A percentile compares a stretch with the other conserved stretches of the same genome.
These are phyloP conservation scores for Malurus cyaneus DNA, from an alignment of 2,113 vertebrate species.

Conservation along the genomic window DNA sequence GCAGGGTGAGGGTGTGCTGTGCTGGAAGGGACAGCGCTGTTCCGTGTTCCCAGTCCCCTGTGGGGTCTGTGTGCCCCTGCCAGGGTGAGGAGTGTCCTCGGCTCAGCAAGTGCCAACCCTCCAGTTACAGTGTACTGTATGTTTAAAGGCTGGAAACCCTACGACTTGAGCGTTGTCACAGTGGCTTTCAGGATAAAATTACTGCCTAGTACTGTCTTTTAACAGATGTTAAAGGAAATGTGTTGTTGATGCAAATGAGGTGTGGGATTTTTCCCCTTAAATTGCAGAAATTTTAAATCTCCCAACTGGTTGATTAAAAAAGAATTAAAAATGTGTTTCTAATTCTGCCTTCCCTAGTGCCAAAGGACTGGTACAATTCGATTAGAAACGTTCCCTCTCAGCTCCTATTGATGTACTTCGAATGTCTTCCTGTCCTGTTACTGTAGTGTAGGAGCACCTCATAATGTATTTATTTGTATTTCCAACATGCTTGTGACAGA, in stretches of 20 bases:
- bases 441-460: not conserved
- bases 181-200: not conserved
- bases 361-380: not conserved
- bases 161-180: not conserved
- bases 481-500: not conserved
- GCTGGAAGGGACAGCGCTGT: not conserved
- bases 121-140: not conserved
- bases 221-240: not conserved
- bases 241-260: not conserved
- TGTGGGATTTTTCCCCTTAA: not conserved
- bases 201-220: not conserved
- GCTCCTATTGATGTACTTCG: not conserved
- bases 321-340: not conserved
- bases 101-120: not conserved
- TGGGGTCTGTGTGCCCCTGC: accelerated
- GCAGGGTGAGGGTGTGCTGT: accelerated
- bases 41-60: accelerated
- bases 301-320: not conserved
- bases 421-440: too few species aligned
- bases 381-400: too few species aligned
- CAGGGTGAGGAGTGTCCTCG: accelerated
- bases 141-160: not conserved
- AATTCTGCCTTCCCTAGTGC: slow-evolving; percentile 17
- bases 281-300: not conserved
- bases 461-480: slow-evolving; percentile 9